Conservation (phyloP, 2,888 invertebrate genomes). For the Patella depressa region DNA sequence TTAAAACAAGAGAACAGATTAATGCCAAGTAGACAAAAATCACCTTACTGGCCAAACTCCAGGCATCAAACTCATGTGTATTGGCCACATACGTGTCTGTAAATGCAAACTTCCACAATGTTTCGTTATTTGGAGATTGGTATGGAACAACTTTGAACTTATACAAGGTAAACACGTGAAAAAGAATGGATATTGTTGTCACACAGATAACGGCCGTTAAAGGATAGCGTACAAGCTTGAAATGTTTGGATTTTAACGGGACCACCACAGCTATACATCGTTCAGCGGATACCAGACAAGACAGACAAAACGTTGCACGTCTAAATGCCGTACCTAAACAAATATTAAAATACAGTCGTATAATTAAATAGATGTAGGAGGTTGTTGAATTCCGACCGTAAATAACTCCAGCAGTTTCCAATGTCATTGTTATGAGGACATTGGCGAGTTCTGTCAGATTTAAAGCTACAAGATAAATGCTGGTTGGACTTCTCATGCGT, state of each 20-base stretch:
- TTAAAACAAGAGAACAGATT: not conserved
- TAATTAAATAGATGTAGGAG: not conserved
- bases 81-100: not conserved
- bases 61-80: not conserved
- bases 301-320: not conserved
- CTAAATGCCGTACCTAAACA: not conserved
- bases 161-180: not conserved
- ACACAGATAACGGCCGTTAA: not conserved
- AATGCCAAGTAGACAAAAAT: constrained; percentile 2
- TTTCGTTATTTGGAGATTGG: not conserved
- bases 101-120: not conserved
- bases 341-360: not conserved
- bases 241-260: constrained; percentile 5
- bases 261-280: not conserved
- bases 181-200: not conserved
- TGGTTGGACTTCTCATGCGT: constrained; percentile 1
- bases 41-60: not conserved
- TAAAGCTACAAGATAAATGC: not conserved
- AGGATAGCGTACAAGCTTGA: not conserved
- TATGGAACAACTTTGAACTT: not conserved
- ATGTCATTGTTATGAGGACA: not conserved
- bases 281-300: not conserved
- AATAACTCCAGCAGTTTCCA: not conserved
- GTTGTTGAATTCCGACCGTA: not conserved
- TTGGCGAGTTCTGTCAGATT: not conserved